Evolutionary conservation across 2,888 invertebrate genomes (phyloP), one percentile per base, ranked within the genome.

Genomic region (Dicyrtomina minuta): DNA sequence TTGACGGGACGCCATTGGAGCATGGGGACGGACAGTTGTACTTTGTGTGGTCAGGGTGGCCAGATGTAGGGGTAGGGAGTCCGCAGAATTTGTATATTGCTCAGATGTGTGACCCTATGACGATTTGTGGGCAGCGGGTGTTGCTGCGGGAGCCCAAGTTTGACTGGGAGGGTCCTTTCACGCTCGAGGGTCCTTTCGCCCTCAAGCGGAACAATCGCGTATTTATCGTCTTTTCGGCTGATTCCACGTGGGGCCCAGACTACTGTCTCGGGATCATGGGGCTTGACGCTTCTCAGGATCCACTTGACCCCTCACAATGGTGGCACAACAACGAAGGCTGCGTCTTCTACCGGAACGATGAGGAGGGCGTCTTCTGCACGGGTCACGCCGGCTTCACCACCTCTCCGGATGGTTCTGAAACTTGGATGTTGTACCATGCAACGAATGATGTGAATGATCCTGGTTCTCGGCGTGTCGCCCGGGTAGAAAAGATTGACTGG

Each of bases 41-140:
- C 44, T 66, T 75, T 27, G 70, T 77, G 17, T 77, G 77, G 77
- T 74, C 75, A 10, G 76, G 77, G 0, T 76, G 77, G 76, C 76
- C 77, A 33, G 70, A 66, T 12, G 59, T 73, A 1, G 62, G 72
- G 26, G 72, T 72, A 17, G 75, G 75, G 10, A 66, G 73, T n/a
- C 77, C 77, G 10, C 76, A 76, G 68, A 77, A 78, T 68, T 66
- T 78, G 6, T 78, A 76, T 68, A 78, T 78, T 66, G 76, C 76
- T n/a, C 61, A 58, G 15, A 72, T 76, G 72, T 75, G 72, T 24
- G 76, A 76, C 53, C 76, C 77, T 17, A 71, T 70, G 58, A 72
- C 72, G 0, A 74, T 78, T 59, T 74, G 73, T 60, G 61, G 74
- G 1, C 17, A 46, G 12, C 65, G 77, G 26, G 75, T 73, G 1